These are phyloP conservation scores for silkworm (Bombyx mori) DNA, from an alignment of 1,140 invertebrate genomes.

Conservation along the genomic window DNA sequence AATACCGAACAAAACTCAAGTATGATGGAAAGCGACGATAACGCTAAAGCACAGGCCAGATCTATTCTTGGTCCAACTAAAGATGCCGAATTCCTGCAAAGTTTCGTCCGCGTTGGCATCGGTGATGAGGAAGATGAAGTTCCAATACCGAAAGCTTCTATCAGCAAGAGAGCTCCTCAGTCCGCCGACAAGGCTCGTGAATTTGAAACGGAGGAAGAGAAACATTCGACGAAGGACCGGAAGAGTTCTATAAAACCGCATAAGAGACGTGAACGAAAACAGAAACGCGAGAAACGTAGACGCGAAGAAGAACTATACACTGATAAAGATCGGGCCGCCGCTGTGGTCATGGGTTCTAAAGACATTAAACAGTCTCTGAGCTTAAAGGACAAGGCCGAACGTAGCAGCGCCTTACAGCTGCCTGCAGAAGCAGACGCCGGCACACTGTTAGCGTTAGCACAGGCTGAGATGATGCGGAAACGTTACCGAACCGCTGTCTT, in stretches of 20 bases:
- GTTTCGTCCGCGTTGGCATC: constrained; percentile 78
- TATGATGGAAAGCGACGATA: constrained; percentile 39
- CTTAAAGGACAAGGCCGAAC: constrained; percentile 84
- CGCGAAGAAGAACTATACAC: constrained; percentile 88
- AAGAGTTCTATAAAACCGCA: constrained; percentile 54
- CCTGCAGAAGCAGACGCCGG: constrained; percentile 85
- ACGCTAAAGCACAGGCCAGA: constrained; percentile 57
- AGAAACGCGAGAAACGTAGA: constrained; percentile 71
- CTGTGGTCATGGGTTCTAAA: constrained; percentile 84
- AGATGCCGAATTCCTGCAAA: constrained; percentile 81
- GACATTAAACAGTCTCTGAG: constrained; percentile 90
- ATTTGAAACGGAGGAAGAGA: constrained; percentile 37
- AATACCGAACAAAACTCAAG: constrained; percentile 10
- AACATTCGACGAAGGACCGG: constrained; percentile 28
- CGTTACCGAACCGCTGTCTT: constrained; percentile 78
- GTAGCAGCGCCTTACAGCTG: constrained; percentile 79
- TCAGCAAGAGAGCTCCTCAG: constrained; percentile 51
- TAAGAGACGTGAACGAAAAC: constrained; percentile 51
- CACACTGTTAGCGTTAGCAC: constrained; percentile 80
- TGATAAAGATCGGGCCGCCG: constrained; percentile 91
- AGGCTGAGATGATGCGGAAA: constrained; percentile 81
- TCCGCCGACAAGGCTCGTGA: constrained; percentile 36
- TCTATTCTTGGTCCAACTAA: constrained; percentile 74
- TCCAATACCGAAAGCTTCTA: constrained; percentile 61
- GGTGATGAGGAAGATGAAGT: constrained; percentile 57